Percentiles rank a stretch among this genome's conserved stretches.
Conservation (phyloP, 2,797 vertebrate species). For the Sebastes nivosus region DNA sequence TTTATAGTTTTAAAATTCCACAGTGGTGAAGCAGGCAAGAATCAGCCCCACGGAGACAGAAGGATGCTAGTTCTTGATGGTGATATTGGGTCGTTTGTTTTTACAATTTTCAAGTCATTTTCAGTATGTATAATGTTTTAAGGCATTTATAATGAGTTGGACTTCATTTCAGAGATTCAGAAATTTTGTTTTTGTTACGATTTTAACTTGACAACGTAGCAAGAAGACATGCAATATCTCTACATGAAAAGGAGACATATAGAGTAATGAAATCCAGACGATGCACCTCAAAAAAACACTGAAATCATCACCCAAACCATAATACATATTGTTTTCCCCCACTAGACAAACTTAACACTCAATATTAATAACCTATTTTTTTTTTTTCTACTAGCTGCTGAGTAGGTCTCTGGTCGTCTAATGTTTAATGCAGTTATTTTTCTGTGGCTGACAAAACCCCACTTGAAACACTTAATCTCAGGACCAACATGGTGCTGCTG, state of each 20-base stretch:
- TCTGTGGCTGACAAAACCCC: constrained; percentile 18
- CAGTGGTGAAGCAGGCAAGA: accelerated
- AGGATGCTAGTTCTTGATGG: not conserved
- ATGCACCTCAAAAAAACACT: not conserved
- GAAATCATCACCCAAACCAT: not conserved
- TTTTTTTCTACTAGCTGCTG: not conserved
- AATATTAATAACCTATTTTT: not conserved
- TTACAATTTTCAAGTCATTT: not conserved
- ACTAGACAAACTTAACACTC: not conserved
- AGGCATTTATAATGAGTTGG: not conserved
- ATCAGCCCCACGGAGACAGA: not conserved
- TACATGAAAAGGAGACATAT: not conserved
- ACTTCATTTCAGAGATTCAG: not conserved
- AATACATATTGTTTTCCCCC: too few relatives aligned
- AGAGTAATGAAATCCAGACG: not conserved
- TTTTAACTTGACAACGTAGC: not conserved
- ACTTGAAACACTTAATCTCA: constrained; percentile 51
- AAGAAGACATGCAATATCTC: not conserved
- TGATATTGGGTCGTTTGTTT: not conserved
- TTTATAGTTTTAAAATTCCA: not conserved
- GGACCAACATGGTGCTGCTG: constrained; percentile 63
- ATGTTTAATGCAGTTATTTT: not conserved
- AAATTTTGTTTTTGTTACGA: not conserved
- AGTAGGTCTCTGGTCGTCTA: not conserved
- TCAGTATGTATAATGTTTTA: not conserved